Evolutionary conservation across 2,797 vertebrate genomes (phyloP).

Genomic region (Pyrocephalus nanus): DNA sequence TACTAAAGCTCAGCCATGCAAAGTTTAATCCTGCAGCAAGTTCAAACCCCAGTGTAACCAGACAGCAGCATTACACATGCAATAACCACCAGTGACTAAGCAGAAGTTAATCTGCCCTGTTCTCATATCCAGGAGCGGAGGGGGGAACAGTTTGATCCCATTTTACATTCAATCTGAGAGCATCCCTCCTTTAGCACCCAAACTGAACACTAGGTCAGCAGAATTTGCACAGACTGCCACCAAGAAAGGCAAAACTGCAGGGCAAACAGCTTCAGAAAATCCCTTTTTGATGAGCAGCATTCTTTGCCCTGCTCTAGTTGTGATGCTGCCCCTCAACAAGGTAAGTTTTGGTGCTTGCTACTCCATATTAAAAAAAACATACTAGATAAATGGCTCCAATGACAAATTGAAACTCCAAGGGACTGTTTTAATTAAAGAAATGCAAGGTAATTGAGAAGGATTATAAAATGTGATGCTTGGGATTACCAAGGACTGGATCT

Average conservation of each 20-base stretch:
- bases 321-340: background rate
- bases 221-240: background rate
- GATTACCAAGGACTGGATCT: slow-evolving; percentile 12
- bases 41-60: background rate
- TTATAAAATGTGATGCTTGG: background rate
- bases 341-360: background rate
- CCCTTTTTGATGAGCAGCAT: background rate
- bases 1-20: background rate
- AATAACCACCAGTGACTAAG: slow-evolving; percentile 34
- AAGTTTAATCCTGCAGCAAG: slow-evolving; percentile 26
- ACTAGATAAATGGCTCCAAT: background rate
- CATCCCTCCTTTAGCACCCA: background rate
- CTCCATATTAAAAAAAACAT: background rate
- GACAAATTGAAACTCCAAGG: background rate
- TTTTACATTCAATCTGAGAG: background rate
- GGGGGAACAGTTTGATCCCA: background rate
- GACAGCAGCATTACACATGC: background rate
- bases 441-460: background rate
- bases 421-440: background rate
- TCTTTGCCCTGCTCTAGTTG: background rate
- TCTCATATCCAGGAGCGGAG: background rate
- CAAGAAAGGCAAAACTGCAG: background rate
- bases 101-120: slow-evolving; percentile 20
- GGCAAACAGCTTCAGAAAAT: slow-evolving; percentile 31
- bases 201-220: background rate